Percentiles rank a stretch among this genome's conserved stretches.
These are phyloP conservation scores for Cistogaster globosa DNA, from an alignment of 2,888 invertebrate species.

Conservation along the genomic window DNA sequence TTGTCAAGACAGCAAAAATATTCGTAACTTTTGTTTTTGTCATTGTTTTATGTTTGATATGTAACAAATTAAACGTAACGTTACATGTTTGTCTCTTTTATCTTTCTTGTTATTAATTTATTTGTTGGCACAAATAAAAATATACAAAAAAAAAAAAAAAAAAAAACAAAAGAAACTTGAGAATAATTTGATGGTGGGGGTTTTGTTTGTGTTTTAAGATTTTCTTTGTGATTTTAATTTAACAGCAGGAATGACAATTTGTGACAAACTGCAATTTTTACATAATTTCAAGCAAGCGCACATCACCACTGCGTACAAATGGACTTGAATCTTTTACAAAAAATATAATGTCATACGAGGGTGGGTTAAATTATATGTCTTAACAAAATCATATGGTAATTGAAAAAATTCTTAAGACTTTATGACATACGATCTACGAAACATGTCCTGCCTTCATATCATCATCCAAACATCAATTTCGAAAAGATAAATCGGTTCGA, in stretches of 20 bases:
- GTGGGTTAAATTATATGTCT: too few species aligned
- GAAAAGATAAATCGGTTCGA: too few species aligned
- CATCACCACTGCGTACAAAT: not conserved
- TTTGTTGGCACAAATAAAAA: slow-evolving; percentile 26
- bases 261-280: slow-evolving; percentile 32
- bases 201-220: slow-evolving; percentile 1
- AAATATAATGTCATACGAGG: not conserved
- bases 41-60: not conserved
- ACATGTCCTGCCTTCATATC: too few species aligned
- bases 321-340: not conserved
- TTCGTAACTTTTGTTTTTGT: slow-evolving; percentile 11
- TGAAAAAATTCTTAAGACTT: too few species aligned
- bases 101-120: slow-evolving; percentile 3
- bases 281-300: not conserved
- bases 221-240: slow-evolving; percentile 29
- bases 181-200: too few species aligned
- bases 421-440: too few species aligned
- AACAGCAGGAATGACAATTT: slow-evolving; percentile 6
- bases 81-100: not conserved
- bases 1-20: slow-evolving; percentile 44
- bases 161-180: slow-evolving; percentile 4
- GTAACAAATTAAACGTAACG: slow-evolving; percentile 26
- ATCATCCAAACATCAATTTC: too few species aligned
- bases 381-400: too few species aligned
- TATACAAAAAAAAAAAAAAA: slow-evolving; percentile 5